These are phyloP conservation scores for Meliscaeva auricollis DNA, from an alignment of 2,888 invertebrate genomes.

Conservation along the genomic window DNA sequence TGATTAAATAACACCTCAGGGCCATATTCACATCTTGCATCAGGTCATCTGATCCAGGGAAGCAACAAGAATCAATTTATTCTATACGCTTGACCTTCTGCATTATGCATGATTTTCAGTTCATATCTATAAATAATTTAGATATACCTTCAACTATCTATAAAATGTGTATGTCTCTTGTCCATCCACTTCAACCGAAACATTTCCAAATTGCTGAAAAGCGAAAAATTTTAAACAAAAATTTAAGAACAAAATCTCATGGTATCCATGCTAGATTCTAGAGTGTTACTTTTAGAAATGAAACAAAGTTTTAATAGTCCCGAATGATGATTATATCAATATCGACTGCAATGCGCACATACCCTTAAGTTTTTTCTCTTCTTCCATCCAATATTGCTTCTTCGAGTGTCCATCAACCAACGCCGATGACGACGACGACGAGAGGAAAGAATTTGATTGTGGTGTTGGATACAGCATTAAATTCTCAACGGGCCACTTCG, in stretches of 20 bases:
- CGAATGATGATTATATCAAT: not conserved
- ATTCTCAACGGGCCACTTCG: constrained; percentile 38
- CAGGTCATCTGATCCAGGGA: constrained; percentile 41
- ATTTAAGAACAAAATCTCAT: not conserved
- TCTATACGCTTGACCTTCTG: constrained; percentile 53
- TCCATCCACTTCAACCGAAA: not conserved
- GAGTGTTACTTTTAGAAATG: not conserved
- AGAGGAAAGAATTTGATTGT: constrained; percentile 19
- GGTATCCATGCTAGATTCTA: not conserved
- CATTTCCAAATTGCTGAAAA: not conserved
- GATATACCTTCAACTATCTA: not conserved
- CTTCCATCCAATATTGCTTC: constrained; percentile 22
- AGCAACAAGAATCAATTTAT: constrained; percentile 40
- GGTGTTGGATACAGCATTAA: constrained; percentile 17
- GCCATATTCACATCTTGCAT: not conserved
- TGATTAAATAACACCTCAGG: constrained; percentile 38
- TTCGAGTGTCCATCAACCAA: constrained; percentile 18
- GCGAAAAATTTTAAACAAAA: not conserved
- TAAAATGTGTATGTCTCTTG: not conserved
- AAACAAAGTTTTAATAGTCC: not conserved
- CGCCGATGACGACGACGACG: not conserved
- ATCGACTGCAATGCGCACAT: constrained; percentile 55
- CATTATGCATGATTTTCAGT: constrained; percentile 42
- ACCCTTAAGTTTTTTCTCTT: constrained; percentile 33
- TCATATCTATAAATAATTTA: not conserved